Percentiles rank a stretch among this genome's conserved stretches.
Conservation (phyloP, 1,140 invertebrate genomes). For the Lerema accius region DNA sequence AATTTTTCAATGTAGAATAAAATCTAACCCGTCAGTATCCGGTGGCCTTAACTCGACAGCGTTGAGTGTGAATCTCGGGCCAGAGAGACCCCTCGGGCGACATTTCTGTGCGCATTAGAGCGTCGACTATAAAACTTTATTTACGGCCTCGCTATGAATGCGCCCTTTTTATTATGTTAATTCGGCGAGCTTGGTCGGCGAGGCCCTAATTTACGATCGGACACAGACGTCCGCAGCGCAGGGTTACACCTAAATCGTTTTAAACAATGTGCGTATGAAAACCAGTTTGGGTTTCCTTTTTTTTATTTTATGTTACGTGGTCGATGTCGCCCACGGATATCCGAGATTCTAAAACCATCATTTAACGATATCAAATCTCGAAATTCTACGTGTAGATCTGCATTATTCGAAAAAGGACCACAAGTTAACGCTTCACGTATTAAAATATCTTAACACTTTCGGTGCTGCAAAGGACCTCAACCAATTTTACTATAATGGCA, state of each 20-base stretch:
- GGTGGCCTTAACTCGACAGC: constrained; percentile 2
- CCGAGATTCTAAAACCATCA: too few relatives aligned
- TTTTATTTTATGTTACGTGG: too few relatives aligned
- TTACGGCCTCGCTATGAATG: constrained; percentile 62
- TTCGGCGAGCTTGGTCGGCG: constrained; percentile 42
- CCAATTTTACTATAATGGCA: too few relatives aligned
- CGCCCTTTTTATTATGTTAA: constrained; percentile 73
- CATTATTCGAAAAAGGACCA: too few relatives aligned
- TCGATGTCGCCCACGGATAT: not conserved
- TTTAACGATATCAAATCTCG: too few relatives aligned
- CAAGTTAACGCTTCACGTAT: too few relatives aligned
- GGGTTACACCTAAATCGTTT: constrained; percentile 13
- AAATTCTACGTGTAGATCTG: too few relatives aligned
- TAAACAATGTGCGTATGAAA: constrained; percentile 9
- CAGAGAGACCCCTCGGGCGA: constrained; percentile 36
- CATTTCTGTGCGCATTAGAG: constrained; percentile 60
- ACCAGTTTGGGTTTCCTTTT: not conserved
- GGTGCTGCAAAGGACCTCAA: too few relatives aligned
- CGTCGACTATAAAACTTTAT: constrained; percentile 71
- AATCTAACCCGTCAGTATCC: not conserved
- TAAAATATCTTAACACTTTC: too few relatives aligned
- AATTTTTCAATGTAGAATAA: too few relatives aligned
- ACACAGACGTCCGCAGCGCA: constrained; percentile 36
- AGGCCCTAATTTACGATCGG: constrained; percentile 54
- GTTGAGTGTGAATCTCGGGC: constrained; percentile 31